Percentiles rank a stretch among this genome's conserved stretches.
Evolutionary conservation across 1,140 invertebrate species (phyloP).

Genomic region (Lepidurus arcticus): DNA sequence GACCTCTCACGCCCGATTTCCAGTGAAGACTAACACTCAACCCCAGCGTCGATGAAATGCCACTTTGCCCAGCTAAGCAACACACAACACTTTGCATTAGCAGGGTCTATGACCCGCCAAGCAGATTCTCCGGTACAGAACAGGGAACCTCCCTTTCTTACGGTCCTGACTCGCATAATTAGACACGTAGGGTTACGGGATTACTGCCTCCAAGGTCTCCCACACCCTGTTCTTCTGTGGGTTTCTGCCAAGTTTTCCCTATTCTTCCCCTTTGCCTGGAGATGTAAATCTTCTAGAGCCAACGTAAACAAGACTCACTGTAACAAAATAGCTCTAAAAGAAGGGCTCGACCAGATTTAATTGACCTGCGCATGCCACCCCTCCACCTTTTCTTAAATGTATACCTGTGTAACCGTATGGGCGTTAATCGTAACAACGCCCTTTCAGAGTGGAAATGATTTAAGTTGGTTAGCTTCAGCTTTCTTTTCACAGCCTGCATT

Average conservation of each 20-base stretch:
- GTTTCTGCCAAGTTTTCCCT: constrained; percentile 4
- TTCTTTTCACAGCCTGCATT: neutral
- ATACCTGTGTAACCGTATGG: neutral
- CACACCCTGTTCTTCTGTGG: neutral
- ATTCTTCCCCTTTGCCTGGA: neutral
- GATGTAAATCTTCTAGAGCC: neutral
- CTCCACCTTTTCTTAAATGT: neutral
- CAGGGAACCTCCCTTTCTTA: constrained; percentile 12
- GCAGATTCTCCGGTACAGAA: neutral
- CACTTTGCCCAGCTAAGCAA: neutral
- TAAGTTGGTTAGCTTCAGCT: neutral
- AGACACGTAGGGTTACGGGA: neutral
- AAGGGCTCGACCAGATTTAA: neutral
- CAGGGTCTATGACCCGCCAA: neutral
- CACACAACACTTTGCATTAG: neutral
- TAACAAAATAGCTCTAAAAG: neutral
- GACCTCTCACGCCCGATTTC: neutral
- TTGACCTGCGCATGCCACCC: neutral
- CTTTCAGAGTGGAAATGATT: neutral
- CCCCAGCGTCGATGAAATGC: neutral
- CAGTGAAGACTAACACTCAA: neutral
- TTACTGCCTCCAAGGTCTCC: neutral
- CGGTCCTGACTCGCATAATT: neutral
- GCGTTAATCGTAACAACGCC: neutral
- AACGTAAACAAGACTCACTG: neutral